Base-by-base conservation (phyloP, 2,113 vertebrate genomes). In the Lipophrys pholis region DNA sequence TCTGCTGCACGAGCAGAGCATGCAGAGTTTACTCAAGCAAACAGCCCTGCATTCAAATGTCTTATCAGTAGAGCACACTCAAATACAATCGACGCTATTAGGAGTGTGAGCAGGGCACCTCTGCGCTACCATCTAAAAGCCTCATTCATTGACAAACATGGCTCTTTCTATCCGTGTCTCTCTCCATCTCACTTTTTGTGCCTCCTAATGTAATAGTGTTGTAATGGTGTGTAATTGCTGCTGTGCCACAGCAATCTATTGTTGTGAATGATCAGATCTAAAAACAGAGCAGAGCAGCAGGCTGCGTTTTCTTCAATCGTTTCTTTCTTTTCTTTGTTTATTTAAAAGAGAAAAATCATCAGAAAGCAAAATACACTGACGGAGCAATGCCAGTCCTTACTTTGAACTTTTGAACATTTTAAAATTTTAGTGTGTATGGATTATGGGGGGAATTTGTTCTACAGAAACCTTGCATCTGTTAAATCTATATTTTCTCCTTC, bases 171-270 rank as follows among this genome's bases (percentile, higher is more conserved):
- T 57, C 15, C 21, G 21, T 30, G 21, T 43, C 60, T 11, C 50
- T 49, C 52, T 16, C 40, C 11, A 52, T 68, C 17, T 30, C 48
- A 51, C 43, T 21, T 41, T 69, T 62, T 41, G 41, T n/a, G 39
- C 61, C 63, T 56, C 49, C 46, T 71, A 70, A 84, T 78, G 67
- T 68, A 82, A 66, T 59, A 69, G 74, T 57, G 45, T n/a, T 66
- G 64, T 69, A 80, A 88, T 76, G 50, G 52, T 65, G 41, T 66
- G 72, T 77, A 80, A 83, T 71, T 69, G 60, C 36, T 66, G 63
- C 69, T 73, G 68, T 78, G 70, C 45, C 21, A 43, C 62, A 56
- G 21, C 35, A 65, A 69, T 78, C 50, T 56, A 17, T 65, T 78
- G 48, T 70, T 2, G 40, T 48, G 42, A 8, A 63, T 67, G 55